phyloP scores from a whole-genome alignment of 1,140 invertebrate species.

The Frieseomelitta varia region DNA sequence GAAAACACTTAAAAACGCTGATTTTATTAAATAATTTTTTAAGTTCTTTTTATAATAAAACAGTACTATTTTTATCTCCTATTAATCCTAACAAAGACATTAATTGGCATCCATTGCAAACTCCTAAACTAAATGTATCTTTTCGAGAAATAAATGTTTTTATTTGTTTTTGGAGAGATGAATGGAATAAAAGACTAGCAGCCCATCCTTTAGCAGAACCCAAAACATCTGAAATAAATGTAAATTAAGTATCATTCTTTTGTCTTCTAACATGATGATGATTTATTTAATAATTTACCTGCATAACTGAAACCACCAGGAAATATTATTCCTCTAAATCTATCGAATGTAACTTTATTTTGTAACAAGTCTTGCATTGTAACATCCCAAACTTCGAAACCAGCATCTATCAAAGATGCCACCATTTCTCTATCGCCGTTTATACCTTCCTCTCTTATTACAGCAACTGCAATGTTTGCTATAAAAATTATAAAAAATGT shows the following conservation, averaged over 20 bases:
- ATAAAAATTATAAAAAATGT: slow-evolving; percentile 38
- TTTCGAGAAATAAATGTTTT: slow-evolving; percentile 87
- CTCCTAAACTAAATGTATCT: slow-evolving; percentile 97
- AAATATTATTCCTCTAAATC: slow-evolving; percentile 95
- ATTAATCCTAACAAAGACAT: slow-evolving; percentile 94
- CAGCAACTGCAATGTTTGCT: slow-evolving; percentile 89
- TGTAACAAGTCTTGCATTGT: slow-evolving; percentile 94
- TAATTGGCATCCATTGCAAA: slow-evolving; percentile 98
- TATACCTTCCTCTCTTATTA: slow-evolving; percentile 97
- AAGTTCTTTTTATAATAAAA: not conserved
- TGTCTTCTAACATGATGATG: not conserved
- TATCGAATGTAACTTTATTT: slow-evolving; percentile 87
- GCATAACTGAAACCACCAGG: slow-evolving; percentile 99
- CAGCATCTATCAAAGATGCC: slow-evolving; percentile 94
- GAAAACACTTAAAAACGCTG: slow-evolving; percentile 2
- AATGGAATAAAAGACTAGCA: slow-evolving; percentile 91
- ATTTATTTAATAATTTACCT: slow-evolving; percentile 80
- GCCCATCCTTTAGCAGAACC: slow-evolving; percentile 99
- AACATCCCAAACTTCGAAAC: slow-evolving; percentile 96
- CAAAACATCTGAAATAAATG: slow-evolving; percentile 89
- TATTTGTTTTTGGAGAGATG: slow-evolving; percentile 83
- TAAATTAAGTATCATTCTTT: slow-evolving; percentile 23
- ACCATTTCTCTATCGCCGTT: slow-evolving; percentile 99
- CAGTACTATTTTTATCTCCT: slow-evolving; percentile 76
- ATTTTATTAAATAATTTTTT: not conserved